Conservation (phyloP, 2,888 invertebrate genomes). For the Catotricha subobsoleta region DNA sequence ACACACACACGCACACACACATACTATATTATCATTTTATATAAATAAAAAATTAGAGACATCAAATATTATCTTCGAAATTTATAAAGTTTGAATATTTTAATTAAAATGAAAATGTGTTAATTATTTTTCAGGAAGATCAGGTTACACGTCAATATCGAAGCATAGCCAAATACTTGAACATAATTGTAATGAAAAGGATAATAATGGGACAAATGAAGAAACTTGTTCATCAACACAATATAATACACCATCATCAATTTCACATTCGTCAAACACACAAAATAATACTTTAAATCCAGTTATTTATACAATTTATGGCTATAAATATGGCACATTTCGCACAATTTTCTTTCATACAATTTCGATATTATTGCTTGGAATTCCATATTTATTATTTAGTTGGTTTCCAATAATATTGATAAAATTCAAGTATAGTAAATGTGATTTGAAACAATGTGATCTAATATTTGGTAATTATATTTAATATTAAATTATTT, state of each 20-base stretch:
- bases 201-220: background rate
- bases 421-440: constrained; percentile 34
- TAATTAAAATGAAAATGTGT: too few species aligned
- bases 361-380: constrained; percentile 33
- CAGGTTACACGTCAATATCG: background rate
- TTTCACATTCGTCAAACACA: too few species aligned
- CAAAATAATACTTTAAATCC: background rate
- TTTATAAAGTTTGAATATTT: too few species aligned
- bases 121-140: too few species aligned
- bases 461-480: constrained; percentile 39
- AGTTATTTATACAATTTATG: constrained; percentile 28
- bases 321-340: constrained; percentile 32
- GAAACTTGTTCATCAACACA: background rate
- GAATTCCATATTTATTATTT: constrained; percentile 37
- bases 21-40: too few species aligned
- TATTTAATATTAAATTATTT: constrained; percentile 16
- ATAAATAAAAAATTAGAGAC: too few species aligned
- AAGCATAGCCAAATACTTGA: background rate
- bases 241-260: background rate
- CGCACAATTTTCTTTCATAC: constrained; percentile 33
- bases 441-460: constrained; percentile 37
- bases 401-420: constrained; percentile 36
- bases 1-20: too few species aligned
- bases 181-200: background rate
- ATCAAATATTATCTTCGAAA: too few species aligned